Evolutionary conservation across 1,140 invertebrate species (phyloP), one percentile per base, ranked within the genome.

Genomic region (Drosophila prosaltans): DNA sequence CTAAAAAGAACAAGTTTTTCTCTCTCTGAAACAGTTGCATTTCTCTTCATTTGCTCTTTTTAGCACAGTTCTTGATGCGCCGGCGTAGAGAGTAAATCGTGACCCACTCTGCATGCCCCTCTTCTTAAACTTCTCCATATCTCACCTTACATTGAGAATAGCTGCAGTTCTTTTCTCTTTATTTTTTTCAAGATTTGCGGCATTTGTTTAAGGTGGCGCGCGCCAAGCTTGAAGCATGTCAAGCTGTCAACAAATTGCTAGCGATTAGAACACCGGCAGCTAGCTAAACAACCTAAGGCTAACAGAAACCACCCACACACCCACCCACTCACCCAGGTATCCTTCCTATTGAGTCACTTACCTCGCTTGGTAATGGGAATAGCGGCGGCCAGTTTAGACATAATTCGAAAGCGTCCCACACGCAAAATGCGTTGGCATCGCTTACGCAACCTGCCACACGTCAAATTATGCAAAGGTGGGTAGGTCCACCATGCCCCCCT

Each of bases 211-310:
- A 70, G 76, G 55, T 55, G 60, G 40, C 43, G 24, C 30, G 54
- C 45, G 16, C 66, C 24, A 51, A 51, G 9, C 54, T 70, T 55
- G 39, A 61, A 69, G 78, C 78, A 78, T 65, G 70, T 74, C 75
- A 82, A 82, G 70, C 80, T 82, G 79, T 86, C 82, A 80, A 77
- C 82, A 86, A 82, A 88, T 82, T 86, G 83, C 51, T 76, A 72
- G 76, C 83, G 81, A 85, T 84, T 84, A 85, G 74, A 24, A 26
- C 45, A 3, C 21, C 45, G 45, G 63, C 62, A 24, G 32, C 57
- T 51, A 57, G 51, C n/a, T 63, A 41, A 54, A 21, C 68, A 41
- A 63, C 54, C 68, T 36, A 36, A 36, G 32, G 32, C 32, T 6
- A 36, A 1, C 6, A 36, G 0, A 36, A 7, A 36, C 68, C 57